These are phyloP conservation scores for Porphyrio hochstetteri DNA, from an alignment of 2,113 vertebrate genomes.

Conservation along the genomic window DNA sequence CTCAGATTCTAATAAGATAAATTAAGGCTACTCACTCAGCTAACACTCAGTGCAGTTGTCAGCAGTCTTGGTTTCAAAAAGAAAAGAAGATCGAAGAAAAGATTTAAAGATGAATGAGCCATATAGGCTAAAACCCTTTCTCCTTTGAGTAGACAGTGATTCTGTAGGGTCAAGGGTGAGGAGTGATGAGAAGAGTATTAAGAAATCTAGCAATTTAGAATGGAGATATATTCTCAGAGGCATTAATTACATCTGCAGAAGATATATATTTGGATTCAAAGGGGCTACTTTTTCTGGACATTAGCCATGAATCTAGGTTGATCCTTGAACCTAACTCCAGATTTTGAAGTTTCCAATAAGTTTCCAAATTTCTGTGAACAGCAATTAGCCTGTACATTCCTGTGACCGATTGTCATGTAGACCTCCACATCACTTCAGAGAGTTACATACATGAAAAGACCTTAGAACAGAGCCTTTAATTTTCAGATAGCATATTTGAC, in stretches of 20 bases:
- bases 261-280: constrained; percentile 4
- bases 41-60: constrained; percentile 30
- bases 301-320: neutral
- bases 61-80: constrained; percentile 65
- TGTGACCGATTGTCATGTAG: neutral
- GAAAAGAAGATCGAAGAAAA: constrained; percentile 37
- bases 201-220: constrained; percentile 71
- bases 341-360: neutral
- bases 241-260: constrained; percentile 46
- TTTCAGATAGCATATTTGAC: constrained; percentile 29
- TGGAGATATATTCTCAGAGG: constrained; percentile 58
- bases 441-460: neutral
- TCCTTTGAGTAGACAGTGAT: constrained; percentile 50
- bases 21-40: constrained; percentile 49
- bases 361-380: neutral
- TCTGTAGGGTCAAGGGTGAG: constrained; percentile 64
- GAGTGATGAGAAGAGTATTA: constrained; percentile 70
- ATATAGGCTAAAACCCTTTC: constrained; percentile 49
- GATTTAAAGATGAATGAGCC: constrained; percentile 65
- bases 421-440: neutral
- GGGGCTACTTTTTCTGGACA: neutral
- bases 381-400: neutral
- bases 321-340: neutral
- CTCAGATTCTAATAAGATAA: constrained; percentile 58
- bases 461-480: neutral